phyloP scores from a whole-genome alignment of 2,797 vertebrate genomes.

The Sternotherus odoratus region DNA sequence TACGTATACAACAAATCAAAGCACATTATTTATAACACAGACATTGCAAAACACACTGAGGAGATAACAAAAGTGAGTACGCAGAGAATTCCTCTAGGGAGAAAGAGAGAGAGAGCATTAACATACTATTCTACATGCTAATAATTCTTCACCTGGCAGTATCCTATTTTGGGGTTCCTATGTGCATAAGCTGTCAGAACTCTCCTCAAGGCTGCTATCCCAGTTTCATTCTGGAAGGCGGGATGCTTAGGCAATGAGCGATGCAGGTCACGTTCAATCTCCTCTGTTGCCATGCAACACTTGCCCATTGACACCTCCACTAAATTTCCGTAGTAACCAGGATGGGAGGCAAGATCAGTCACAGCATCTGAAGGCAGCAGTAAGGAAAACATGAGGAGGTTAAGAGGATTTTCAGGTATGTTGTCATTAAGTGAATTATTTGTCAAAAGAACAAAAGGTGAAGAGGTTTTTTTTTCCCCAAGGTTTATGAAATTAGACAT shows the following conservation, averaged over 20 bases:
- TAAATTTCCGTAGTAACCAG: conserved; percentile 87
- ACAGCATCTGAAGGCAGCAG: conserved; percentile 81
- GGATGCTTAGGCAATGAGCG: conserved; percentile 96
- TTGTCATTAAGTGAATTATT: neutral
- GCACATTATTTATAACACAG: neutral
- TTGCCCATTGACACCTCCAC: conserved; percentile 91
- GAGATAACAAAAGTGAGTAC: rapidly evolving
- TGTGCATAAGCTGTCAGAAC: conserved; percentile 95
- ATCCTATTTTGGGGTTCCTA: conserved; percentile 96
- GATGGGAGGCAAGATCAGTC: conserved; percentile 87
- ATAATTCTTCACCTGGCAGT: conserved; percentile 90
- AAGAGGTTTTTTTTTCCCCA: neutral
- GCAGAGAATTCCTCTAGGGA: neutral
- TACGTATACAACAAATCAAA: neutral
- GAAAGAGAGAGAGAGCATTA: rapidly evolving
- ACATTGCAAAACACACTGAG: neutral
- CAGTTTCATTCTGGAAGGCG: conserved; percentile 93
- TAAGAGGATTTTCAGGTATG: rapidly evolving
- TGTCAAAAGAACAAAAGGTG: neutral
- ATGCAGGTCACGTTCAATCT: conserved; percentile 96
- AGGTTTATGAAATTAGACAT: neutral
- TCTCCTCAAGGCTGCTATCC: conserved; percentile 92
- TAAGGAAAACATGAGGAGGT: neutral
- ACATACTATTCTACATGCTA: rapidly evolving
- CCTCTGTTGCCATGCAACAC: conserved; percentile 90